Conservation (phyloP, 2,888 invertebrate species). For the Agrotis segetum region DNA sequence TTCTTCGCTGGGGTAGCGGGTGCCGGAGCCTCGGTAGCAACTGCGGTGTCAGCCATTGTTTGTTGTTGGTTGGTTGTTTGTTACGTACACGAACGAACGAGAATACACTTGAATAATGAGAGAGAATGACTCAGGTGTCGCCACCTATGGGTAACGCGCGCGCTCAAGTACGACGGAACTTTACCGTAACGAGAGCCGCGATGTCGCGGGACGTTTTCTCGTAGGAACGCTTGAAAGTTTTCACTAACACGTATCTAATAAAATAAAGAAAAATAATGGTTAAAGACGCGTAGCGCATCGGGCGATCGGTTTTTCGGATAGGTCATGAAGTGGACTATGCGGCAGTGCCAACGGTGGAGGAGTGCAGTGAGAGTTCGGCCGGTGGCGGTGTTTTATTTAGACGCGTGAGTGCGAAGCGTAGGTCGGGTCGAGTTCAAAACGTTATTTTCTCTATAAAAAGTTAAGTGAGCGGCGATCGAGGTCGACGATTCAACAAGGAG, state of each 20-base stretch:
- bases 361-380: neutral
- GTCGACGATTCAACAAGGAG: too few relatives aligned
- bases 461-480: too few relatives aligned
- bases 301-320: neutral
- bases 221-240: conserved; percentile 3
- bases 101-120: too few relatives aligned
- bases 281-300: neutral
- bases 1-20: conserved; percentile 74
- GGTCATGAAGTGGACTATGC: neutral
- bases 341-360: neutral
- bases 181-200: neutral
- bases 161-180: too few relatives aligned
- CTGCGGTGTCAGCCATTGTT: conserved; percentile 73
- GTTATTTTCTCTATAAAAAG: too few relatives aligned
- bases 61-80: too few relatives aligned
- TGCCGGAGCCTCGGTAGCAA: conserved; percentile 71
- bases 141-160: neutral
- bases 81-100: too few relatives aligned
- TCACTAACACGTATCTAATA: neutral
- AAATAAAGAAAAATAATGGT: neutral
- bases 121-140: too few relatives aligned
- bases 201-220: conserved; percentile 1
- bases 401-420: too few relatives aligned
- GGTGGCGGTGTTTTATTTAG: too few relatives aligned
- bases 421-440: too few relatives aligned